Percentiles rank a stretch among this genome's conserved stretches.
phyloP scores from a whole-genome alignment of 2,113 vertebrate genomes.

The Xyrauchen texanus region DNA sequence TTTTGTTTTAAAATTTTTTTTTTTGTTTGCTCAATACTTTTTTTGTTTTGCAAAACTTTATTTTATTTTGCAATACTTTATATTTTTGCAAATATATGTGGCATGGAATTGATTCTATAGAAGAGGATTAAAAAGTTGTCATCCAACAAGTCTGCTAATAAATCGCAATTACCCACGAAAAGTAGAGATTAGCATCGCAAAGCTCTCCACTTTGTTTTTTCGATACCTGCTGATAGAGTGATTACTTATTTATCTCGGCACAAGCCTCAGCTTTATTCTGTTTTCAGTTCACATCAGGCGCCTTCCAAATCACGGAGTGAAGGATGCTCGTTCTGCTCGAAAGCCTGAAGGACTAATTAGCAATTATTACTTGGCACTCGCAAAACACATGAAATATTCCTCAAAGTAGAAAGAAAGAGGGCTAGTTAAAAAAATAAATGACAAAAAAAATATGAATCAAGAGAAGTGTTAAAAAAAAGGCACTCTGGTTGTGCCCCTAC shows the following conservation, averaged over 20 bases:
- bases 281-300: conserved; percentile 51
- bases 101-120: too few relatives aligned
- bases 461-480: conserved; percentile 60
- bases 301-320: conserved; percentile 23
- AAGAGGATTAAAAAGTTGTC: neutral
- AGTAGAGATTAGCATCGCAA: conserved; percentile 48
- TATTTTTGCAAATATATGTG: too few relatives aligned
- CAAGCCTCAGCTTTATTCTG: conserved; percentile 40
- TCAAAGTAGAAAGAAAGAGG: conserved; percentile 69
- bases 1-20: too few relatives aligned
- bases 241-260: conserved; percentile 47
- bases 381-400: conserved; percentile 75
- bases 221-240: conserved; percentile 53
- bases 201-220: conserved; percentile 43
- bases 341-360: conserved; percentile 78
- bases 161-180: conserved; percentile 26
- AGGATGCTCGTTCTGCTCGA: conserved; percentile 23
- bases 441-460: conserved; percentile 68
- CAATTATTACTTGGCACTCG: conserved; percentile 73
- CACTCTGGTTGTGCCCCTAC: conserved; percentile 59
- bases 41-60: too few relatives aligned
- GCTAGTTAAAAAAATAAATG: conserved; percentile 74
- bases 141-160: conserved; percentile 2
- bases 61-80: too few relatives aligned
- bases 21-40: too few relatives aligned